These are phyloP conservation scores for Carabus problematicus DNA, from an alignment of 2,888 invertebrate genomes.

Conservation along the genomic window DNA sequence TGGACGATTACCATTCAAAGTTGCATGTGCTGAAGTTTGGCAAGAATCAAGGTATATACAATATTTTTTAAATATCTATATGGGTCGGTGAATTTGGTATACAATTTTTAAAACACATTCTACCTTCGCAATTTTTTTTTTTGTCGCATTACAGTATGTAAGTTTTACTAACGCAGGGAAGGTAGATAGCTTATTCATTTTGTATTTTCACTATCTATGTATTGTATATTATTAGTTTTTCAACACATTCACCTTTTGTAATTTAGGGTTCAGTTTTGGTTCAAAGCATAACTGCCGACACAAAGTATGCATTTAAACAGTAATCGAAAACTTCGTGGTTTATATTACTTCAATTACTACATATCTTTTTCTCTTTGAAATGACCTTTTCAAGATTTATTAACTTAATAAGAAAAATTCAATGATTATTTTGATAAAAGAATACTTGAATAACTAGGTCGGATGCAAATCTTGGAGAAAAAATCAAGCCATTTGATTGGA, in stretches of 20 bases:
- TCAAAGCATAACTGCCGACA: too few relatives aligned
- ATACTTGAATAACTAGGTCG: slow-evolving; percentile 62
- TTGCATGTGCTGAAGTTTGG: slow-evolving; percentile 92
- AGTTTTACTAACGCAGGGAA: slow-evolving; percentile 13
- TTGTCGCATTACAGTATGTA: neutral
- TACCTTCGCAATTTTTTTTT: neutral
- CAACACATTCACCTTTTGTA: too few relatives aligned
- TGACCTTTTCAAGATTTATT: neutral
- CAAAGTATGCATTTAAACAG: too few relatives aligned
- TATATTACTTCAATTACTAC: too few relatives aligned
- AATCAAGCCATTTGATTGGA: slow-evolving; percentile 96
- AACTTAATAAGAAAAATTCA: slow-evolving; percentile 18
- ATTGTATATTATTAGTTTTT: slow-evolving; percentile 13
- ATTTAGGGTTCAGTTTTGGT: too few relatives aligned
- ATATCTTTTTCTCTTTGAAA: too few relatives aligned
- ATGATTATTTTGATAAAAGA: slow-evolving; percentile 13
- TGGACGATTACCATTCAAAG: slow-evolving; percentile 77
- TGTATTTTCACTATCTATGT: too few relatives aligned
- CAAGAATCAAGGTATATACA: slow-evolving; percentile 78
- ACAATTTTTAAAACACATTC: neutral
- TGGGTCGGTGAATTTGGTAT: too few relatives aligned
- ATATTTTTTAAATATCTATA: neutral
- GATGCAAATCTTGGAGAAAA: slow-evolving; percentile 74
- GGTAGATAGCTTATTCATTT: too few relatives aligned
- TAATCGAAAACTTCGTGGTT: too few relatives aligned